Percentiles rank a stretch among this genome's conserved stretches.
Conservation (phyloP, 2,113 vertebrate genomes). For the Tachysurus vachellii region DNA sequence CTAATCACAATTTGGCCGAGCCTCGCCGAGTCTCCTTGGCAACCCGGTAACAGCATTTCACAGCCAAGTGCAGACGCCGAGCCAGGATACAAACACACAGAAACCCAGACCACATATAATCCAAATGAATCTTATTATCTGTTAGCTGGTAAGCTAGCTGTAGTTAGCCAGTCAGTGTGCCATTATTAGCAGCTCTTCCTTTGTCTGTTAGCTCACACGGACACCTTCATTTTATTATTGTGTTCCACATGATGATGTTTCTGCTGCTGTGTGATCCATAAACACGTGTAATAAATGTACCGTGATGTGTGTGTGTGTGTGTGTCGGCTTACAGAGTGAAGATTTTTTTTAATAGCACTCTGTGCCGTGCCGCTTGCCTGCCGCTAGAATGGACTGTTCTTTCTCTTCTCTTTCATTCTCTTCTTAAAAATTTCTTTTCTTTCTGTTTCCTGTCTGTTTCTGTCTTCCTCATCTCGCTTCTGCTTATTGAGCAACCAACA, state of each 20-base stretch:
- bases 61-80: neutral
- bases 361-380: constrained; percentile 63
- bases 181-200: neutral
- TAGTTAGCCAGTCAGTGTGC: neutral
- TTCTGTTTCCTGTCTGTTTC: constrained; percentile 49
- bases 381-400: constrained; percentile 11
- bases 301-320: constrained; percentile 41
- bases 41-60: neutral
- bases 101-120: neutral
- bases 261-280: constrained; percentile 64
- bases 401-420: constrained; percentile 31
- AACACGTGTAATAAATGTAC: constrained; percentile 68
- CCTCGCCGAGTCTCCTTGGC: neutral
- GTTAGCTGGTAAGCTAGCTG: neutral
- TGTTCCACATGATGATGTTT: constrained; percentile 6
- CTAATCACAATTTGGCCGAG: neutral
- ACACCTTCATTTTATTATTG: neutral
- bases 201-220: neutral
- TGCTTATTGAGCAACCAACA: constrained; percentile 53
- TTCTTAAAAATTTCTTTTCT: constrained; percentile 31
- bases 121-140: neutral
- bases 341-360: constrained; percentile 78
- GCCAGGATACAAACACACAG: neutral
- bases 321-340: constrained; percentile 73
- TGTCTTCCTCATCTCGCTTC: constrained; percentile 39